Evolutionary conservation across 1,140 invertebrate genomes (phyloP), one percentile per base, ranked within the genome.

Genomic region (Drosophila equinoxialis): DNA sequence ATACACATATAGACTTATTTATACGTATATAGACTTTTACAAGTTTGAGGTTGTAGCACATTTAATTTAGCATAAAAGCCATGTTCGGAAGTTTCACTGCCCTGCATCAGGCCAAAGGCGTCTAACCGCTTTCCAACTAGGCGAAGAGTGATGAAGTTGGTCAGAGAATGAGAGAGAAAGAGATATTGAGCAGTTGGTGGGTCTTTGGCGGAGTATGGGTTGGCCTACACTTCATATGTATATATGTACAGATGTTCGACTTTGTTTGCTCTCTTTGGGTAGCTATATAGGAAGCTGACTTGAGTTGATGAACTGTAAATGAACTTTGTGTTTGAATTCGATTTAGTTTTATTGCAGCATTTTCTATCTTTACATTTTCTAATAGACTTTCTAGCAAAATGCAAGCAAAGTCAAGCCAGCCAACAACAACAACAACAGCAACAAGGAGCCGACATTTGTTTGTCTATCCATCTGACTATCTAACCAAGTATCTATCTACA

Each of bases 281-380:
- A 48, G 8, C 35, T 8, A 35, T 8, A 7, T 48, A 8, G 45
- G 17, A 23, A 51, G 17, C 45, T 51, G 45, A n/a, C 13, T 60
- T 61, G 35, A 79, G 68, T 76, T 79, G 73, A 79, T 76, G 76
- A 79, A 79, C 76, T 79, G 73, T 76, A 79, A 79, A 79, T 79
- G 73, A 79, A 79, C 68, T 79, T 79, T 79, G 42, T 79, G 68
- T 79, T 72, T 72, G 68, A 71, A 76, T 79, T 76, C 76, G 68
- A 79, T 79, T 76, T 72, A 79, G 76, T 76, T 79, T 76, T 72
- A 79, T 72, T 72, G 73, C 68, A 57, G 41, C 30, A 63, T 54
- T 68, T 67, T 58, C 63, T 55, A 60, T 66, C 74, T 67, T 67
- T 60, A 71, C 63, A 51, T 51, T 71, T 63, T 41, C 17, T 59